Base-by-base conservation (phyloP, 2,888 invertebrate genomes). In the Drosophila multiciliata region DNA sequence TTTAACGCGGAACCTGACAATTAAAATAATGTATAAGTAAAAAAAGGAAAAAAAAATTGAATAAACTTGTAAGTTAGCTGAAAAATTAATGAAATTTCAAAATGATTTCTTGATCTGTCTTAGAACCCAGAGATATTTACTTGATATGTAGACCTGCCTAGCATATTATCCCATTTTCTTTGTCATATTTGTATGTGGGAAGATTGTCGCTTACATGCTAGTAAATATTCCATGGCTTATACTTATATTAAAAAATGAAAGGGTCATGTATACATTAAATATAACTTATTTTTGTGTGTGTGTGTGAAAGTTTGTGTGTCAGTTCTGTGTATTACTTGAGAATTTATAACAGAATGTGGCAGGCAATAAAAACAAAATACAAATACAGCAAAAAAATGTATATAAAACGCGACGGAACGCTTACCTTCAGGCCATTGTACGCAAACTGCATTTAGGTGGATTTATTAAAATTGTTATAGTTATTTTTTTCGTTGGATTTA, bases 391-490 rank as follows among this genome's bases (percentile, higher is more conserved):
- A 70, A 54, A 55, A 59, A 49, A 64, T 66, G 40, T 35, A 68
- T 58, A 60, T 55, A 55, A 59, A 65, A 71, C 72, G 67, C 71
- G 72, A 79, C 74, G 75, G 84, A 83, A 94, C 96, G 73, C 85
- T 96, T 95, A 96, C 96, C 96, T 95, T 97, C 97, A 89, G 97
- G 97, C 97, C 97, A 97, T 94, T 97, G 97, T 93, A 97, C 97
- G 94, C 97, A 97, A 94, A 97, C 97, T 96, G 96, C 64, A 71
- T 33, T 58, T n/a, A 52, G 48, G 29, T 57, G 50, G 80, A 87
- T 87, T 87, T 73, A 69, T 73, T 59, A 50, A 72, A 71, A 57
- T 66, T 52, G 26, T 50, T 57, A 40, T 49, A 42, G 50, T 64
- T 52, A 23, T 69, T 61, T 66, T 61, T 61, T 48, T 60, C 36